These are phyloP conservation scores for Taurulus bubalis DNA, from an alignment of 2,113 vertebrate genomes.

Conservation along the genomic window DNA sequence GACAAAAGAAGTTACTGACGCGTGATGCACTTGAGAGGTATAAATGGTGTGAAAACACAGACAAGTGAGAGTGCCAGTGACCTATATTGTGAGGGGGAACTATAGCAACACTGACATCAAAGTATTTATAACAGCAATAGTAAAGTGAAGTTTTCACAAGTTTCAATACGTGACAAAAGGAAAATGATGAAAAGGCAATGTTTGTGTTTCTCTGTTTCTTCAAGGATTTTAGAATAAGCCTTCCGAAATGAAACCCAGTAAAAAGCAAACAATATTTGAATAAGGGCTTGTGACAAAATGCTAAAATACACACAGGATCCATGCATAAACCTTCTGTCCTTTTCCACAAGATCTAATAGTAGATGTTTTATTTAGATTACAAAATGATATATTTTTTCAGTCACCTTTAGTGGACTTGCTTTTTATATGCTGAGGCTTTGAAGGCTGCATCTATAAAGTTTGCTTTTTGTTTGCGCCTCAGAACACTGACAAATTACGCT, in stretches of 20 bases:
- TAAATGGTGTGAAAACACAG: conserved; percentile 25
- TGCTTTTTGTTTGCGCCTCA: background rate
- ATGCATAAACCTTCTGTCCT: background rate
- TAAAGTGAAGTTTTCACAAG: background rate
- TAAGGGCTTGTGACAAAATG: background rate
- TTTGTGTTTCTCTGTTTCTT: background rate
- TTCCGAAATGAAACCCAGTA: background rate
- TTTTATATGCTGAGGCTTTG: background rate
- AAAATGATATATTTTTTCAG: background rate
- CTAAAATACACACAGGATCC: background rate
- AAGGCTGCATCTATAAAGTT: background rate
- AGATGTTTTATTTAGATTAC: background rate
- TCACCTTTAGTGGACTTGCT: background rate
- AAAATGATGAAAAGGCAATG: background rate
- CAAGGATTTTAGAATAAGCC: background rate
- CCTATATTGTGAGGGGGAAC: conserved; percentile 9
- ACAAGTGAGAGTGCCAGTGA: background rate
- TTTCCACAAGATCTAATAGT: background rate
- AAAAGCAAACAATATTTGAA: background rate
- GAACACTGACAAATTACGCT: background rate
- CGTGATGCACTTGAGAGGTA: conserved; percentile 1
- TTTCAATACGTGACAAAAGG: background rate
- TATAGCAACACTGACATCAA: conserved; percentile 12
- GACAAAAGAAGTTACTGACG: background rate
- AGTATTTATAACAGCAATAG: background rate